Conservation (phyloP, 2,888 invertebrate genomes). For the Augochlorella aurata region DNA sequence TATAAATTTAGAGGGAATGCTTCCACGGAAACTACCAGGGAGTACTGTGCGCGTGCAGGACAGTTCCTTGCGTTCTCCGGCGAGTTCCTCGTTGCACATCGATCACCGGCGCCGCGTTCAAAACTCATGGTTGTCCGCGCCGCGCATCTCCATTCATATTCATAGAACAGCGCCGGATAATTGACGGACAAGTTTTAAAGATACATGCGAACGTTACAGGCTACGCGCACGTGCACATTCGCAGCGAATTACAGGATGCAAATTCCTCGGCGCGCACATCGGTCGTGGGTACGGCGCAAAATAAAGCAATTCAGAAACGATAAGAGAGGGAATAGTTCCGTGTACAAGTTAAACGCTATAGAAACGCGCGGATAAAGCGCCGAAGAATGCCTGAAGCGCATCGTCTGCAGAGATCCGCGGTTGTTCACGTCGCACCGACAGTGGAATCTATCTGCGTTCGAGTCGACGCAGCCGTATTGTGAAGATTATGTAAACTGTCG, state of each 20-base stretch:
- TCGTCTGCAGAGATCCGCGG: neutral
- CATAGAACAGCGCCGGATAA: slow-evolving; percentile 1
- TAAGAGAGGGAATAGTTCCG: neutral
- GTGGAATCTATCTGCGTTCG: neutral
- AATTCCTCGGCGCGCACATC: neutral
- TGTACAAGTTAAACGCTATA: slow-evolving; percentile 9
- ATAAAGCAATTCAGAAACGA: slow-evolving; percentile 11
- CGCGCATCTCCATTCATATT: slow-evolving; percentile 12
- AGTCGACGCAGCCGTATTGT: neutral
- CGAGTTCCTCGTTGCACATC: neutral
- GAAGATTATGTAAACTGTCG: neutral
- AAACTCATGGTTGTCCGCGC: neutral
- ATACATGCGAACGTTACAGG: neutral
- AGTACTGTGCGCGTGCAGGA: too few relatives aligned
- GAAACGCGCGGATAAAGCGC: slow-evolving; percentile 2
- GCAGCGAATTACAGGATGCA: slow-evolving; percentile 10
- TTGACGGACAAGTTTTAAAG: neutral
- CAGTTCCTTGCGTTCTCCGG: too few relatives aligned
- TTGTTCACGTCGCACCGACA: slow-evolving; percentile 1
- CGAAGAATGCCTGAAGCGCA: neutral
- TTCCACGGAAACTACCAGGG: too few relatives aligned
- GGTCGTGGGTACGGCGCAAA: neutral
- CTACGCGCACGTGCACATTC: neutral
- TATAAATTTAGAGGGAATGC: too few relatives aligned
- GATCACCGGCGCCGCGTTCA: neutral